Conservation (phyloP, 2,888 invertebrate genomes). For the Stenodema calcarata region DNA sequence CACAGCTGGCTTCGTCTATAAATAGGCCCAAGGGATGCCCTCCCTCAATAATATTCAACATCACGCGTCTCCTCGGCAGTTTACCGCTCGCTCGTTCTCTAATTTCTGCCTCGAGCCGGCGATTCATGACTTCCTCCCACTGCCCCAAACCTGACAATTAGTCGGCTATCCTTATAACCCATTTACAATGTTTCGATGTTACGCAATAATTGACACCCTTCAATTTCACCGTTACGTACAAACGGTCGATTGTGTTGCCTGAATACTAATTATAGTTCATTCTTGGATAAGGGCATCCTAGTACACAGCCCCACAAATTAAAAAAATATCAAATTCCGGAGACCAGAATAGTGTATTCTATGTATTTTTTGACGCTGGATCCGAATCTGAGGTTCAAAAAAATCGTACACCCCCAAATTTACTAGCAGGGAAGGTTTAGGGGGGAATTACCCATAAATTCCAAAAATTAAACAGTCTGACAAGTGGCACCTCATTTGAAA, state of each 20-base stretch:
- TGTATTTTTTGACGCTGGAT: too few species aligned
- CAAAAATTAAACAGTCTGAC: too few species aligned
- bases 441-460: too few species aligned
- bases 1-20: not conserved
- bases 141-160: not conserved
- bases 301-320: too few species aligned
- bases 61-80: not conserved
- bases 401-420: too few species aligned
- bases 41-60: constrained; percentile 2
- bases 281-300: too few species aligned
- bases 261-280: not conserved
- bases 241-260: not conserved
- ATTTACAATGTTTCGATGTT: not conserved
- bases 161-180: not conserved
- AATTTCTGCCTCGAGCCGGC: not conserved
- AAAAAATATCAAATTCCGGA: too few species aligned
- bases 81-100: not conserved
- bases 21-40: not conserved
- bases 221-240: not conserved
- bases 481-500: too few species aligned
- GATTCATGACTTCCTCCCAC: not conserved
- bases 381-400: too few species aligned
- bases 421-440: too few species aligned
- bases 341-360: too few species aligned
- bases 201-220: not conserved